Conservation (phyloP, 2,113 vertebrate genomes). For the Carettochelys insculpta region DNA sequence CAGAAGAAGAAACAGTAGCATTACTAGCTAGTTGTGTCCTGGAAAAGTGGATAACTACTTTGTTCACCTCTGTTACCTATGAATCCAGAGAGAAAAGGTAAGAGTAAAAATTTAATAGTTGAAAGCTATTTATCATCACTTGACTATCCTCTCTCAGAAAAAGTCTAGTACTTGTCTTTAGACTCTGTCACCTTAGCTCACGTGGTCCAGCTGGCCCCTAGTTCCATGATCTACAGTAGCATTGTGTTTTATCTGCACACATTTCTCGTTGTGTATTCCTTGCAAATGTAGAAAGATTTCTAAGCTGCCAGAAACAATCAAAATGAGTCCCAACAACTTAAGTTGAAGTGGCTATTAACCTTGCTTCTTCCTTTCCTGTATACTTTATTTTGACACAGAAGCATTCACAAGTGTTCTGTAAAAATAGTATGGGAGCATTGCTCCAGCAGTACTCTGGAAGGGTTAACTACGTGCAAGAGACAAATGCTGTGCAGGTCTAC, state of each 20-base stretch:
- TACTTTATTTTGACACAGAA: not conserved
- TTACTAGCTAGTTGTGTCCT: accelerated
- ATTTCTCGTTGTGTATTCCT: not conserved
- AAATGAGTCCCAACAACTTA: not conserved
- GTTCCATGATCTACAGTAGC: not conserved
- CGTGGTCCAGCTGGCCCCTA: not conserved
- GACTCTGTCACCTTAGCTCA: not conserved
- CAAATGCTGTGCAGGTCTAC: too few relatives aligned
- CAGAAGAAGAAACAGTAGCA: not conserved
- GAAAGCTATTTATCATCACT: not conserved
- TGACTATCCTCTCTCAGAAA: not conserved
- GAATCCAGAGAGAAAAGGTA: not conserved
- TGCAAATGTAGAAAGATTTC: not conserved
- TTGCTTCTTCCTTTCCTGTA: not conserved
- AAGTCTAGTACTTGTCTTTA: not conserved
- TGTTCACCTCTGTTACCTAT: not conserved
- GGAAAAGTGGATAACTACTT: not conserved
- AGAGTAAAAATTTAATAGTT: not conserved
- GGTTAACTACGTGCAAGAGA: not conserved
- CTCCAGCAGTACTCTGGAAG: not conserved
- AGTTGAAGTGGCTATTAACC: not conserved
- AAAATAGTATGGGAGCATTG: not conserved
- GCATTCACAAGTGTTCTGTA: not conserved
- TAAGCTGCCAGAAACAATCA: not conserved
- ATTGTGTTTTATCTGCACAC: not conserved